Evolutionary conservation across 2,113 vertebrate genomes (phyloP).

Genomic region (Cochlearius cochlearius): DNA sequence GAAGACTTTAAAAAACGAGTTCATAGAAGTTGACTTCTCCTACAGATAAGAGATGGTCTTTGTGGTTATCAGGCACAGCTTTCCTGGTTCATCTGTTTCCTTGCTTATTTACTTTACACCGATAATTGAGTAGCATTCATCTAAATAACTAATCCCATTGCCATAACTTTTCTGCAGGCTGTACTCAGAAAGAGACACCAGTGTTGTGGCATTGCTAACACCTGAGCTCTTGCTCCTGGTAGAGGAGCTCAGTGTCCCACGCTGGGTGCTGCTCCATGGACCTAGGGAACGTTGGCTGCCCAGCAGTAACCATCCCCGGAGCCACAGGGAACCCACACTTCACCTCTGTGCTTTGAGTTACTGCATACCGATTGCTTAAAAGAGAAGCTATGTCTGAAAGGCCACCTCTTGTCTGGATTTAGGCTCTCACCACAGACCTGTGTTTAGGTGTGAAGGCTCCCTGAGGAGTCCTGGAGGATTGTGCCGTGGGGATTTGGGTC

Average conservation of each 20-base stretch:
- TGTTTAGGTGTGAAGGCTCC: background rate
- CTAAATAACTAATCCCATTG: background rate
- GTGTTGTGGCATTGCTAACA: background rate
- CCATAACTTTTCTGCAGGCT: background rate
- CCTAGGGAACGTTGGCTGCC: fast-evolving
- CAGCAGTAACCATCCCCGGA: background rate
- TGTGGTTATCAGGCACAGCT: background rate
- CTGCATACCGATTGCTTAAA: background rate
- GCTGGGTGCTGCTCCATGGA: background rate
- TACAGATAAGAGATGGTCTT: background rate
- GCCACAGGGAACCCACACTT: fast-evolving
- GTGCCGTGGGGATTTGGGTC: background rate
- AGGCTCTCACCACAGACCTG: background rate
- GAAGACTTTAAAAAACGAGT: background rate
- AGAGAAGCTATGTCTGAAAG: background rate
- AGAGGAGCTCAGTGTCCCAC: background rate
- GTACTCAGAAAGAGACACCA: background rate
- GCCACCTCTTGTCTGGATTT: background rate
- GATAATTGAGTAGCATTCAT: background rate
- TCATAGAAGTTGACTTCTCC: background rate
- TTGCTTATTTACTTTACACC: background rate
- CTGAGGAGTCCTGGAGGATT: background rate
- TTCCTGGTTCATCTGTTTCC: background rate
- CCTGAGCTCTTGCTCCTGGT: background rate
- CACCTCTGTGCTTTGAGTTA: background rate